These are phyloP conservation scores for Hydra vulgaris DNA, from an alignment of 30 jellyfish, hydroid and myxozoan genomes.

Conservation along the genomic window DNA sequence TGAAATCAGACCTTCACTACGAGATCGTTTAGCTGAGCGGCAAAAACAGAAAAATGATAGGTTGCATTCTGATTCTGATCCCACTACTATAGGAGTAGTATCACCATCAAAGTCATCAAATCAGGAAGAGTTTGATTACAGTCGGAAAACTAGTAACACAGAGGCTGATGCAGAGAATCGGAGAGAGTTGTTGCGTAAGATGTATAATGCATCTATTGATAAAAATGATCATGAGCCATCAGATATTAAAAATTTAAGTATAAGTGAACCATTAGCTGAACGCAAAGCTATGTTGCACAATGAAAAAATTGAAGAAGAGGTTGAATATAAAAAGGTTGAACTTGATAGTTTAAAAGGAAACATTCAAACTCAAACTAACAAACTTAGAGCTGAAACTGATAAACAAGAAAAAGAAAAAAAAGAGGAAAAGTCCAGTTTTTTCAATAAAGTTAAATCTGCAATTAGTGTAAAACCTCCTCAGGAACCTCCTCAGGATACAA, in stretches of 20 bases:
- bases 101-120: slow-evolving; percentile 2
- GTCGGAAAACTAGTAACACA: slow-evolving; percentile 60
- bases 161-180: slow-evolving; percentile 88
- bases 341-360: slow-evolving; percentile 45
- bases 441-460: slow-evolving; percentile 70
- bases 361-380: slow-evolving; percentile 59
- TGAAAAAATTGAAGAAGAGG: slow-evolving; percentile 41
- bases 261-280: slow-evolving; percentile 46
- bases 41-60: slow-evolving; percentile 23
- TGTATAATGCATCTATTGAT: slow-evolving; percentile 87
- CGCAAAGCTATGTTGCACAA: slow-evolving; percentile 25
- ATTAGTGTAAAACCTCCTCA: slow-evolving; percentile 59
- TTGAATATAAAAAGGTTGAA: slow-evolving; percentile 18
- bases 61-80: slow-evolving; percentile 2
- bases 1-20: slow-evolving; percentile 52
- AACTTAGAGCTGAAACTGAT: slow-evolving; percentile 37
- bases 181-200: slow-evolving; percentile 89
- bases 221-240: slow-evolving; percentile 68
- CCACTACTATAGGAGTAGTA: slow-evolving; percentile 5
- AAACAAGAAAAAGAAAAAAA: slow-evolving; percentile 39
- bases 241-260: slow-evolving; percentile 36
- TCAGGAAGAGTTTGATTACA: slow-evolving; percentile 14
- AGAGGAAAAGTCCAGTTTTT: slow-evolving; percentile 68
- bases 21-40: slow-evolving; percentile 73
- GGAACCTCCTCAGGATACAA: slow-evolving; percentile 44